phyloP scores from a whole-genome alignment of 2,113 vertebrate genomes.

The Megalops atlanticus region DNA sequence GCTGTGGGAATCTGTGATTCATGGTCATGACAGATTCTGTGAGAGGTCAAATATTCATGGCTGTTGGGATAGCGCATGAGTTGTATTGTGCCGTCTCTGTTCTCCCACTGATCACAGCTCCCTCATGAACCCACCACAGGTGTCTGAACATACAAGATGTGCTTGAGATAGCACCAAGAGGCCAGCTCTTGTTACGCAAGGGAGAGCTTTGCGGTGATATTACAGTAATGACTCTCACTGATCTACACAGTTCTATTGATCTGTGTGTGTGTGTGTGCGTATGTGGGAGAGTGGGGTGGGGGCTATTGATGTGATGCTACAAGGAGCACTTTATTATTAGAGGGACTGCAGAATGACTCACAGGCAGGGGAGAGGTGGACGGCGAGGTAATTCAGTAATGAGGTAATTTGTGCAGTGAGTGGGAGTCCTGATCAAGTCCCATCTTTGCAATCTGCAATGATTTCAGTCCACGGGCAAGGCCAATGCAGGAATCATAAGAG shows the following conservation, averaged over 20 bases:
- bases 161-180: no score
- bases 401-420: background rate
- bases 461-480: no score
- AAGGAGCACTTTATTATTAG: background rate
- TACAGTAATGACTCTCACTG: background rate
- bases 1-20: no score
- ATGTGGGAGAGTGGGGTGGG: background rate
- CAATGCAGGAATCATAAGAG: no score
- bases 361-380: background rate
- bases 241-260: background rate
- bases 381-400: background rate
- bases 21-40: no score
- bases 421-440: background rate
- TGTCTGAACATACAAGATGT: no score
- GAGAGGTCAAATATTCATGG: no score
- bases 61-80: no score
- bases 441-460: no score
- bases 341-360: slow-evolving; percentile 14
- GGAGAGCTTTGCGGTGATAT: background rate
- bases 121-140: no score
- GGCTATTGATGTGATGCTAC: background rate
- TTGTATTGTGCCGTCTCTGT: no score
- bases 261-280: background rate
- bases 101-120: no score
- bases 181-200: background rate